Percentiles rank a stretch among this genome's conserved stretches.
Evolutionary conservation across 2,888 invertebrate genomes (phyloP).

Genomic region (Sphaeridia pumilis): DNA sequence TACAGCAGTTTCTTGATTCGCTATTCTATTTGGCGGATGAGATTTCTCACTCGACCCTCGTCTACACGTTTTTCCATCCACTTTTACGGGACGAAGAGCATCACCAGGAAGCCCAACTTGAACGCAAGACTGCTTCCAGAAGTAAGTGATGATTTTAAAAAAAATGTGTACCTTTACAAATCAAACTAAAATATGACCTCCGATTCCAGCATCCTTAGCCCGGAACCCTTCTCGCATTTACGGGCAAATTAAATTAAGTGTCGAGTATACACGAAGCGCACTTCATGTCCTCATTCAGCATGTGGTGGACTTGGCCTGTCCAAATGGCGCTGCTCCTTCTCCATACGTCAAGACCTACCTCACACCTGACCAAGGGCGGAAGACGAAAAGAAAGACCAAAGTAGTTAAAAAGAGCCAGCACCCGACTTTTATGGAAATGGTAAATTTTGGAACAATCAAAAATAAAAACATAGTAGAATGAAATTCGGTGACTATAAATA

Average conservation of each 20-base stretch:
- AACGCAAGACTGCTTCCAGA: conserved; percentile 10
- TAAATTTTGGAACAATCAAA: conserved; percentile 40
- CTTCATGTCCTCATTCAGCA: conserved; percentile 78
- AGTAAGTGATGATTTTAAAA: conserved; percentile 9
- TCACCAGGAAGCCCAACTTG: conserved; percentile 71
- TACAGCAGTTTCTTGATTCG: conserved; percentile 74
- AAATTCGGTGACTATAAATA: neutral
- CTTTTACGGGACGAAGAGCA: conserved; percentile 68
- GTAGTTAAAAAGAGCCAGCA: conserved; percentile 83
- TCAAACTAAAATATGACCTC: too few species aligned
- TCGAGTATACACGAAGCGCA: conserved; percentile 61
- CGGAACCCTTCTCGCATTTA: conserved; percentile 38
- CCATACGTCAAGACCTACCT: conserved; percentile 87
- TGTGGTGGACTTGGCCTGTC: conserved; percentile 72
- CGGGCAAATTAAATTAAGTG: conserved; percentile 65
- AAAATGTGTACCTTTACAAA: too few species aligned
- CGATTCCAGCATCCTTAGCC: conserved; percentile 14
- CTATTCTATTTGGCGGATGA: conserved; percentile 80
- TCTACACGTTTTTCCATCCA: conserved; percentile 98
- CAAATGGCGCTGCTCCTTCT: conserved; percentile 71
- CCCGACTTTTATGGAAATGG: conserved; percentile 97
- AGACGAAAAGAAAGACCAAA: conserved; percentile 91
- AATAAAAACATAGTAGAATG: neutral
- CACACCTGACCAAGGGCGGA: conserved; percentile 80
- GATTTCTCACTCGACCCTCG: conserved; percentile 88